phyloP scores from a whole-genome alignment of 2,797 vertebrate species.

The Eospalax fontanierii region DNA sequence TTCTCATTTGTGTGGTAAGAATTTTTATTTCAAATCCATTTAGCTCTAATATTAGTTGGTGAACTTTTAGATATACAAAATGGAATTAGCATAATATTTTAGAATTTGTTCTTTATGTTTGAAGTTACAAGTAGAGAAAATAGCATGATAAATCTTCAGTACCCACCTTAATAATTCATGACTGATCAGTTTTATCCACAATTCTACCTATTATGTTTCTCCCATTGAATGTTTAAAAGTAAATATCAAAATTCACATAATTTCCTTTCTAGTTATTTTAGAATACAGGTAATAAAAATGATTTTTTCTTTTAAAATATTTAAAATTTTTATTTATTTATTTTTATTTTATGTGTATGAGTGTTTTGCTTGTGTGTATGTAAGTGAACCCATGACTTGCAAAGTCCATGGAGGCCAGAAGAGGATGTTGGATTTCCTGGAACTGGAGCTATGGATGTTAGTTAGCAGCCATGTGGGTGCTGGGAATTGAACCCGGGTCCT shows the following conservation, averaged over 20 bases:
- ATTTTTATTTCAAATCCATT: not conserved
- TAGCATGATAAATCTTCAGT: not conserved
- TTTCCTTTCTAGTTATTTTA: conserved; percentile 61
- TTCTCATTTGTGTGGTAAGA: conserved; percentile 51
- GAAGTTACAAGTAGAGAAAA: not conserved
- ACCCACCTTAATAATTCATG: not conserved
- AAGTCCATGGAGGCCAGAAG: too few relatives aligned
- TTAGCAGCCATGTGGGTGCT: too few relatives aligned
- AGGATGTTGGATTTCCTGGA: too few relatives aligned
- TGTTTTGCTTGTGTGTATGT: too few relatives aligned
- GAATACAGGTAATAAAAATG: not conserved
- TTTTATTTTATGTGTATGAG: too few relatives aligned
- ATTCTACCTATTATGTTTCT: not conserved
- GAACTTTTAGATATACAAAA: conserved; percentile 3
- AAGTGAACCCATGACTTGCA: too few relatives aligned
- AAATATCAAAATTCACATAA: conserved; percentile 3
- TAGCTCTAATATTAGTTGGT: conserved; percentile 28
- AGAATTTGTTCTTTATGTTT: conserved; percentile 43
- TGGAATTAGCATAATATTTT: not conserved
- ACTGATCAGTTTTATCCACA: not conserved
- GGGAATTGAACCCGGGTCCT: too few relatives aligned
- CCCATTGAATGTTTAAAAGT: not conserved
- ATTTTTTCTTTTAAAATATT: too few relatives aligned
- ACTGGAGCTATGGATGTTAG: too few relatives aligned
- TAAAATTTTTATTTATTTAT: too few relatives aligned